Conservation (phyloP, 2,113 vertebrate species). For the Centropristis striata region DNA sequence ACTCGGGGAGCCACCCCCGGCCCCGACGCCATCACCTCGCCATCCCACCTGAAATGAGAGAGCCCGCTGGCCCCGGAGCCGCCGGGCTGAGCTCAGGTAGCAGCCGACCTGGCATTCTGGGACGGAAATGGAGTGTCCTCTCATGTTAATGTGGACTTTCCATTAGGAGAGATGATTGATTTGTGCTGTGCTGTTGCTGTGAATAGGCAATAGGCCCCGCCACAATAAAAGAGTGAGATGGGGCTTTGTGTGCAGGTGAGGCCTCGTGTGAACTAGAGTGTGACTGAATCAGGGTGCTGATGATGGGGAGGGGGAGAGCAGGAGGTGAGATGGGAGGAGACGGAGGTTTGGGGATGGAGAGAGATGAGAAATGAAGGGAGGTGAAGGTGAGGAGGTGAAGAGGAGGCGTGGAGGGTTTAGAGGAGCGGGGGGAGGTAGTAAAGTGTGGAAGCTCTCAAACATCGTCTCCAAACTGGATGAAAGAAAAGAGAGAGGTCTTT, state of each 20-base stretch:
- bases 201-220: slow-evolving; percentile 75
- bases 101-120: slow-evolving; percentile 84
- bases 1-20: slow-evolving; percentile 75
- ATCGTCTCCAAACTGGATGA: slow-evolving; percentile 29
- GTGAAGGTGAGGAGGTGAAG: slow-evolving; percentile 67
- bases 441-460: slow-evolving; percentile 46
- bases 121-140: slow-evolving; percentile 85
- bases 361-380: slow-evolving; percentile 61
- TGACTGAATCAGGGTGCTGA: slow-evolving; percentile 71
- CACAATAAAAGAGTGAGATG: slow-evolving; percentile 73
- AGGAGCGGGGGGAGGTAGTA: slow-evolving; percentile 49
- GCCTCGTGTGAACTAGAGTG: slow-evolving; percentile 68
- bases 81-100: slow-evolving; percentile 71
- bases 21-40: slow-evolving; percentile 75
- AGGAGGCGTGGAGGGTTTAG: slow-evolving; percentile 35
- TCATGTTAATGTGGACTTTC: slow-evolving; percentile 87
- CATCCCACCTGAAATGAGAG: slow-evolving; percentile 78
- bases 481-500: slow-evolving; percentile 20
- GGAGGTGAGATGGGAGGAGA: slow-evolving; percentile 18
- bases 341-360: slow-evolving; percentile 14
- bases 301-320: slow-evolving; percentile 25
- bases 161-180: slow-evolving; percentile 87
- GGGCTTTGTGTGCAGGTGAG: slow-evolving; percentile 77
- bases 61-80: slow-evolving; percentile 50
- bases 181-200: slow-evolving; percentile 69